phyloP scores from a whole-genome alignment of 2,113 vertebrate genomes.

The Crocuta crocuta region DNA sequence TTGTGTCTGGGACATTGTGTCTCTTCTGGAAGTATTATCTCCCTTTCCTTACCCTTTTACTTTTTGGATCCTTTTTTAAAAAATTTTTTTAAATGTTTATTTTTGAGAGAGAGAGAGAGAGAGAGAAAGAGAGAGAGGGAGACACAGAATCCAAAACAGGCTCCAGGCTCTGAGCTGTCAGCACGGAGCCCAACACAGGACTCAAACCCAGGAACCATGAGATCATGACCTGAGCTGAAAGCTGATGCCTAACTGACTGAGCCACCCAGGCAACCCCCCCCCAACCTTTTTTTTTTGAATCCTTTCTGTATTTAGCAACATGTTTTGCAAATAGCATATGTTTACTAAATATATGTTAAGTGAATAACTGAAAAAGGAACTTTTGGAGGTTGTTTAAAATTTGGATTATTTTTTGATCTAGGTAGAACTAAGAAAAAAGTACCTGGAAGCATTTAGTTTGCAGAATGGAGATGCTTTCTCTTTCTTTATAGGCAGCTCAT shows the following conservation, averaged over 20 bases:
- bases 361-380: neutral
- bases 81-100: too few species aligned
- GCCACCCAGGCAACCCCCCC: too few species aligned
- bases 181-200: too few species aligned
- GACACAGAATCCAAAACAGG: too few species aligned
- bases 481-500: constrained; percentile 36
- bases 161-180: too few species aligned
- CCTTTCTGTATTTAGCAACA: neutral
- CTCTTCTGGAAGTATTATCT: neutral
- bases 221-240: too few species aligned
- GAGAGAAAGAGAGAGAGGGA: too few species aligned
- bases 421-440: constrained; percentile 20
- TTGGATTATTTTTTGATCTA: constrained; percentile 30
- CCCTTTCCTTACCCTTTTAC: neutral
- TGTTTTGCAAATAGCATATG: neutral
- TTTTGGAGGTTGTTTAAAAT: neutral
- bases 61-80: neutral
- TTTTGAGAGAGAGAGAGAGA: too few species aligned
- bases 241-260: too few species aligned
- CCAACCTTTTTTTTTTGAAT: neutral
- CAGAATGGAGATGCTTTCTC: constrained; percentile 46
- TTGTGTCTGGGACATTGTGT: neutral
- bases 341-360: neutral
- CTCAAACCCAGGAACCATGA: too few species aligned
- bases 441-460: neutral